Evolutionary conservation across 2,888 invertebrate genomes (phyloP), one percentile per base, ranked within the genome.

Genomic region (Ophion ventricosus): DNA sequence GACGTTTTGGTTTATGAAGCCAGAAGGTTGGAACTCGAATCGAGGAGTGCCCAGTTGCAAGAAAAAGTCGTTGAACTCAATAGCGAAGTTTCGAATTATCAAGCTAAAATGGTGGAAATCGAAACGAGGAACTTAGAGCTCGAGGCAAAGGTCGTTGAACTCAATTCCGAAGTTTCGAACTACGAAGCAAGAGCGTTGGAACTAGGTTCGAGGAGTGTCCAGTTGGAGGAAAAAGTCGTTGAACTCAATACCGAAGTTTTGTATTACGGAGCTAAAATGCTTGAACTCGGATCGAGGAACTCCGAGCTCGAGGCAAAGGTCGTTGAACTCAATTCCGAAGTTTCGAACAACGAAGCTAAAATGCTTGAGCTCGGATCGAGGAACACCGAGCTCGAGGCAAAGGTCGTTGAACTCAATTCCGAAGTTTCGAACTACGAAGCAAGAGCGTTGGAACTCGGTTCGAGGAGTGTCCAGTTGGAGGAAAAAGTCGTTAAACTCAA

Each of bases 201-300:
- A 14, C 26, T 54, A 26, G 54, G 29, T n/a, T n/a, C 49, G 8
- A 26, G 49, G 70, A 20, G 56, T 25, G 49, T 20, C 1, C 74
- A 81, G 5, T n/a, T 78, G 11, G 74, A 73, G n/a, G 70, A 35
- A 1, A 75, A 40, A 35, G 40, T 29, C 40, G 25, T 40, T 3
- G 29, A 57, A 56, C 64, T 81, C 40, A 59, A 57, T 61, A 14
- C 54, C 4, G 29, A 70, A 25, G 59, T 67, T 0, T 10, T 56
- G 7, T 72, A 77, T 23, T 43, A 69, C 57, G 96, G 96, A 93
- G 91, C 92, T 63, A 80, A 59, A 23, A 0, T 56, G 67, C 0
- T 54, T 11, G 85, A 85, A 61, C 63, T 74, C 74, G 83, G 1
- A 14, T 43, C 43, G 14, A 1, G 43, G 43, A 43, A 43, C 11